Base-by-base conservation (phyloP, 2,888 invertebrate species). In the Mechanitis messenoides region DNA sequence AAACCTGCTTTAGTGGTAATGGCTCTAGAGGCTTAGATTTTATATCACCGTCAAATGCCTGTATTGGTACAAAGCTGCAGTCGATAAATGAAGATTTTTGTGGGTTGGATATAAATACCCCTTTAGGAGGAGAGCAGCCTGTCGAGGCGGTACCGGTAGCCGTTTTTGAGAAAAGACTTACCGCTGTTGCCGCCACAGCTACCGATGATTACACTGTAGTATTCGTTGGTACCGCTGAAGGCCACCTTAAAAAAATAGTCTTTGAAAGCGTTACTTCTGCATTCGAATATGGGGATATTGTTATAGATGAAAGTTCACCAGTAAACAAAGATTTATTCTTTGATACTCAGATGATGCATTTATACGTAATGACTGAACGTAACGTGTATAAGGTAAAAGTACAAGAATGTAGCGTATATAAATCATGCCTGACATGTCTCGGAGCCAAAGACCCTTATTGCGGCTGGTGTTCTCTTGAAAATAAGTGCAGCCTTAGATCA, bases 121-220 rank as follows among this genome's bases (percentile, higher is more conserved):
- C 98, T 12, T 86, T 99, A 68, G 98, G 98, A 62, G 98, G 98
- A 45, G 95, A 96, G 76, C 95, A 95, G 72, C 95, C 98, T 4
- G 96, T 98, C 66, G 92, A 94, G 62, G 95, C 96, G 0, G 93
- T 95, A 60, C 96, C 98, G 31, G 97, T 97, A 58, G 92, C 96
- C 46, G 93, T 94, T 69, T 97, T 97, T 80, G 92, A 93, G 70
- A 94, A 94, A 71, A 93, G 94, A 74, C 92, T 98, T 69, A 97
- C 98, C 9, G 94, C 98, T 31, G 96, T 99, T 50, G 96, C 97
- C 11, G 97, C 98, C 60, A 97, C 98, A 31, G 96, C 97, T 56
- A 97, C 97, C 20, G 96, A 97, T 69, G 97, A 97, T 76, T 98
- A 97, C 86, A 99, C 98, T n/a, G 98, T 99, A 55, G 98, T 97